Base-by-base conservation (phyloP, 2,797 vertebrate species). In the Oryzias dopingdopingensis region DNA sequence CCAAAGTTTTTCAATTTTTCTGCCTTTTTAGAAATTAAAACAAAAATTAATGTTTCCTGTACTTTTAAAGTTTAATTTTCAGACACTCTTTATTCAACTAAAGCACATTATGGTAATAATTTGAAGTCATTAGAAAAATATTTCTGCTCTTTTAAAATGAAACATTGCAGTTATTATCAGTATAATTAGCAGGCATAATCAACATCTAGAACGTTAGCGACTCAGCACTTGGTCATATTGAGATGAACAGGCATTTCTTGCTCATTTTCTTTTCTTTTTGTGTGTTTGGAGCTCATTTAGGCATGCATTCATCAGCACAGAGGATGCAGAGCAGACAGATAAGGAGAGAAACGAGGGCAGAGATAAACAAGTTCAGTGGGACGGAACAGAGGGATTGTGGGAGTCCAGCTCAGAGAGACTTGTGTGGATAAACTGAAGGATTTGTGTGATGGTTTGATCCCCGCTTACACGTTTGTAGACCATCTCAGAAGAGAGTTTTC, bases 341-440 rank as follows among this genome's bases (percentile, higher is more conserved):
- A 20, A 44, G 23, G 15, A 42, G 51, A 40, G 14, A 56, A 59
- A 57, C 0, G 0, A 54, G 52, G 62, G 49, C 24, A 10, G 49
- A 32, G 54, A 60, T 17, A 40, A 76, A 53, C 42, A 18, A 26
- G 14, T 32, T 52, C 23, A 8, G 32, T 14, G 47, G 47, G 75
- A 52, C 17, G 45, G 50, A 57, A 47, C 26, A 49, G 45, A 56
- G 29, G 70, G 70, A 74, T 62, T 49, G 49, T 48, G 59, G 51
- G 46, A 64, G 22, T 14, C 7, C 58, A 45, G 49, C 58, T 61
- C 51, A 59, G 29, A 66, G 16, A 58, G 47, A 56, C 10, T 7
- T 13, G 15, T 49, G 23, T 7, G 5, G 22, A 16, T 23, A 14
- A 14, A 47, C 2, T 24, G 8, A 24, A 17, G 16, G 24, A 49